A percentile compares a stretch with the other conserved stretches of the same genome.
phyloP scores from a whole-genome alignment of 2,888 invertebrate genomes.

The Hirtodrosophila histrioides region DNA sequence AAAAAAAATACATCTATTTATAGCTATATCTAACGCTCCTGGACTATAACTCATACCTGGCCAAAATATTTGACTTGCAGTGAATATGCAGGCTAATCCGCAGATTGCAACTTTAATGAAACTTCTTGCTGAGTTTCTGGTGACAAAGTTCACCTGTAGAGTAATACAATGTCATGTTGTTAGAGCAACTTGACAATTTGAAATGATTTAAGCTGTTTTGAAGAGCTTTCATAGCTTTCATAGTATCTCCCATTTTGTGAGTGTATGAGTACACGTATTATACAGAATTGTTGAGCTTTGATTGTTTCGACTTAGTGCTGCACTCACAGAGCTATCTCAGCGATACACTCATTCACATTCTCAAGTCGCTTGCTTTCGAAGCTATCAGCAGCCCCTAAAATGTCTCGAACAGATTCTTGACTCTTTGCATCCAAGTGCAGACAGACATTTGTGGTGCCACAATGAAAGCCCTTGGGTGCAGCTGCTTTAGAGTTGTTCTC shows the following conservation, averaged over 20 bases:
- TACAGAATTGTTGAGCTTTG: slow-evolving; percentile 58
- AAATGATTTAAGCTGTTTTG: slow-evolving; percentile 30
- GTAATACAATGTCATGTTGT: slow-evolving; percentile 32
- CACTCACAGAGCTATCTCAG: slow-evolving; percentile 55
- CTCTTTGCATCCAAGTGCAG: slow-evolving; percentile 65
- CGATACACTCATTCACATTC: slow-evolving; percentile 59
- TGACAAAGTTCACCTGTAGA: slow-evolving; percentile 38
- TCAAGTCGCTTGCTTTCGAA: slow-evolving; percentile 45
- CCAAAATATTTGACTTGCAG: too few species aligned
- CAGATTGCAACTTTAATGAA: slow-evolving; percentile 46
- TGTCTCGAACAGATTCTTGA: slow-evolving; percentile 69
- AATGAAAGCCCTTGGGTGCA: slow-evolving; percentile 68
- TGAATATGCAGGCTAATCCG: slow-evolving; percentile 11
- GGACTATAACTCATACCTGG: too few species aligned
- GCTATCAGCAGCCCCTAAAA: slow-evolving; percentile 52
- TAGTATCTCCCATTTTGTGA: not conserved
- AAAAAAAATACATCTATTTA: too few species aligned
- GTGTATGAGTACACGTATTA: slow-evolving; percentile 14
- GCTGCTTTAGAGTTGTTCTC: slow-evolving; percentile 40
- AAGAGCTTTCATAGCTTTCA: not conserved
- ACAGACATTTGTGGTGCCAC: slow-evolving; percentile 45
- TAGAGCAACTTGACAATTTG: slow-evolving; percentile 30
- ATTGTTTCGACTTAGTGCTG: slow-evolving; percentile 58
- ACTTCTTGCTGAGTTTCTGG: slow-evolving; percentile 28
- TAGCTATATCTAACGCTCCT: too few species aligned